phyloP scores from a whole-genome alignment of 2,797 vertebrate genomes.

The Bryconaethiops microstoma region DNA sequence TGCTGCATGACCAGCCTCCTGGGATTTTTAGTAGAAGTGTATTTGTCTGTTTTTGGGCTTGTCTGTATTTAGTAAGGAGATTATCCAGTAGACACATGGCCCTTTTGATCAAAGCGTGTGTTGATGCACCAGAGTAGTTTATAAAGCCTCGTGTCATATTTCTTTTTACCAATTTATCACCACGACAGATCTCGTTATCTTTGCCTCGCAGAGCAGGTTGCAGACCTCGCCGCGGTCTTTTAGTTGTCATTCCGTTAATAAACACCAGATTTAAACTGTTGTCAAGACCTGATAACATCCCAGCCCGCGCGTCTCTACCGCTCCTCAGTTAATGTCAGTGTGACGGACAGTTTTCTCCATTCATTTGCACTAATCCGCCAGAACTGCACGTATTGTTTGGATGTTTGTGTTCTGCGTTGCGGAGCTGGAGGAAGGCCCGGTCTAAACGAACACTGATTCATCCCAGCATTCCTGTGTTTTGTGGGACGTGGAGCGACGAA shows the following conservation, averaged over 20 bases:
- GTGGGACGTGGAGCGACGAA: slow-evolving; percentile 56
- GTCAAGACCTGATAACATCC: no score
- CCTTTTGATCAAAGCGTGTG: slow-evolving; percentile 13
- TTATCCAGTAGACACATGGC: not conserved
- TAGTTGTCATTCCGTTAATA: not conserved
- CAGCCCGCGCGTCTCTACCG: not conserved
- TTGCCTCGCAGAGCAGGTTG: not conserved
- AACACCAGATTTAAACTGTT: not conserved
- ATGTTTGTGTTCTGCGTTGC: slow-evolving; percentile 5
- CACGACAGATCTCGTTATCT: slow-evolving; percentile 10
- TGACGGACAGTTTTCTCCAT: slow-evolving; percentile 1
- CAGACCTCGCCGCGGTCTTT: slow-evolving; percentile 18
- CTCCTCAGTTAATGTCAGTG: not conserved
- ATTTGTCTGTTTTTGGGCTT: not conserved
- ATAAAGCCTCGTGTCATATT: not conserved
- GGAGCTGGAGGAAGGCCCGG: slow-evolving; percentile 25
- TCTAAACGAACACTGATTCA: slow-evolving; percentile 28
- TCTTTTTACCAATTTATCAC: not conserved
- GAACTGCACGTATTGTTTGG: slow-evolving; percentile 14
- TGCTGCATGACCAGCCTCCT: not conserved
- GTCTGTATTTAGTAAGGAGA: slow-evolving; percentile 21
- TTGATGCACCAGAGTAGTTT: slow-evolving; percentile 24
- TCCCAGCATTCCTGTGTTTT: slow-evolving; percentile 65
- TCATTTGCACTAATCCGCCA: not conserved
- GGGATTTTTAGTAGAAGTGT: not conserved